A percentile compares a stretch with the other conserved stretches of the same genome.
phyloP scores from a whole-genome alignment of 2,888 invertebrate species.

The Drosophila kokeensis region DNA sequence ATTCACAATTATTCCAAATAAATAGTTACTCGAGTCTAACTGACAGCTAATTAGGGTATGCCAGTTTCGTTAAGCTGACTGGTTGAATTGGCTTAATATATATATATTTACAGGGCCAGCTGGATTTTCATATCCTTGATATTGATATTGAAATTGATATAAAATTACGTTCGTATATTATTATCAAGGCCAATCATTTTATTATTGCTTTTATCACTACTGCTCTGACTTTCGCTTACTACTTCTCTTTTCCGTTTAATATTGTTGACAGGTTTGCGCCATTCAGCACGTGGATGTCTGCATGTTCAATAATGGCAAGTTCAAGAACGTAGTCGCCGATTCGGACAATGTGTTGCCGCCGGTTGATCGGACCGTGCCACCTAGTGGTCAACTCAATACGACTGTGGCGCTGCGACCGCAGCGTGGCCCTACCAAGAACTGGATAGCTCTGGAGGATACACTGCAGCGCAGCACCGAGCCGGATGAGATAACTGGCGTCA shows the following conservation, averaged over 20 bases:
- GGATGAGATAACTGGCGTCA: conserved; percentile 85
- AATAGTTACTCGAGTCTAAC: background rate
- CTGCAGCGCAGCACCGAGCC: conserved; percentile 90
- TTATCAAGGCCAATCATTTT: conserved; percentile 5
- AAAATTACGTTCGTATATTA: conserved; percentile 9
- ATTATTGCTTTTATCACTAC: background rate
- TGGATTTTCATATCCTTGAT: conserved; percentile 24
- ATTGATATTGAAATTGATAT: conserved; percentile 28
- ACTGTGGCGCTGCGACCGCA: conserved; percentile 90
- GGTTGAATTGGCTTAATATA: background rate
- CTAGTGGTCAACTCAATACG: conserved; percentile 88
- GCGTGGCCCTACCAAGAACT: conserved; percentile 93
- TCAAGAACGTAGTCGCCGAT: conserved; percentile 95
- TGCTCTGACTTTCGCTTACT: background rate
- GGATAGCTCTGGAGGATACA: conserved; percentile 95
- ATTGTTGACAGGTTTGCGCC: conserved; percentile 88
- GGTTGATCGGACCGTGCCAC: conserved; percentile 86
- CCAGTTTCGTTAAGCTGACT: background rate
- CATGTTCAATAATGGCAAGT: conserved; percentile 97
- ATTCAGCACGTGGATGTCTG: conserved; percentile 97
- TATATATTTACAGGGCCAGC: background rate
- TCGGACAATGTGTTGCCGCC: conserved; percentile 85
- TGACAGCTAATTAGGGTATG: background rate
- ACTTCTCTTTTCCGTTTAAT: background rate
- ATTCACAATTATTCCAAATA: background rate